Evolutionary conservation across 2,888 invertebrate species (phyloP), one percentile per base, ranked within the genome.

Genomic region (Colostygia pectinataria): DNA sequence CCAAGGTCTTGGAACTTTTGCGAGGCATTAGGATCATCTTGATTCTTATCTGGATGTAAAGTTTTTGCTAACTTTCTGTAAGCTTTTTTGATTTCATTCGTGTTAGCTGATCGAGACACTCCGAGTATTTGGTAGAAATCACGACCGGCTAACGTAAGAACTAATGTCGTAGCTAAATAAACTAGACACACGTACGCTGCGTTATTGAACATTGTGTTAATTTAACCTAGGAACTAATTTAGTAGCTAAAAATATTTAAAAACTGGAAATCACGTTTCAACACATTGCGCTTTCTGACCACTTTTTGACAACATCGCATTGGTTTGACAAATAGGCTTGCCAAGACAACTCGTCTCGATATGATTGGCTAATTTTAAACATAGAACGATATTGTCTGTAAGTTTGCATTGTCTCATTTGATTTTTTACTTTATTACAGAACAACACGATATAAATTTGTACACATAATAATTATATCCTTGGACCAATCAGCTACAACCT

Each of bases 31-130:
- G 98, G 97, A 87, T 99, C 99, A 80, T 96, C 95, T 77, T 94
- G 94, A 81, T 99, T 99, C 80, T 98, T 98, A 74, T 99, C 99
- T 8, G 99, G 99, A 92, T 99, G 99, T 56, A 98, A 87, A 79
- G 98, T 97, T 90, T 98, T 99, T 12, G 99, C 99, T 83, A 98
- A 83, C 71, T 95, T 95, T 73, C 99, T 92, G 84, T 99, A 99
- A 31, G 99, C 98, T 90, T 99, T 99, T 84, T 99, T 99, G 51
- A 99, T 97, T 83, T 98, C 96, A 90, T 99, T 97, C 50, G 95
- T 93, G 68, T 92, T 96, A 10, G 99, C 99, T 66, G 93, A 93
- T 78, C 93, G 94, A 37, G 95, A 90, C 49, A 99, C 94, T 59
- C 96, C 96, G 53, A 99, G 92, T 74, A 99, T 98, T 71, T 93